Base-by-base conservation (phyloP, 2,888 invertebrate species). In the Apodemia hepburni region DNA sequence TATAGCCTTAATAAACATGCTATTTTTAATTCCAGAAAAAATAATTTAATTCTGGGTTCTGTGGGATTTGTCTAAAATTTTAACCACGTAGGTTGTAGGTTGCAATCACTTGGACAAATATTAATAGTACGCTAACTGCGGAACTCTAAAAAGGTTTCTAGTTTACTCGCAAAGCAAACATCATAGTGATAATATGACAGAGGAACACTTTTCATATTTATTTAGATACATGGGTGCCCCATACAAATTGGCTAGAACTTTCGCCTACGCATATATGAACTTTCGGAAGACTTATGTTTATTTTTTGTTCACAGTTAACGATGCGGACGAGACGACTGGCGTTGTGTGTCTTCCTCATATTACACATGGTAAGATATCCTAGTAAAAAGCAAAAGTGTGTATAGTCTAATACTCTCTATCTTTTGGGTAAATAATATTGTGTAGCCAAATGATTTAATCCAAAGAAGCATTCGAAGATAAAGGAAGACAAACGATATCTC, bases 321-420 rank as follows among this genome's bases (percentile, higher is more conserved):
- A 91, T 91, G 91, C 85, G 87, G 81, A 80, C 77, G 70, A 75
- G 84, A 73, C 78, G 82, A 67, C 73, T 84, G 70, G 79, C 80
- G 67, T 78, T 89, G 78, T 84, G 83, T 66, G 78, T 87, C 66
- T 82, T 91, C 65, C 86, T 91, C 74, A 80, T 89, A 73, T 81
- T 89, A 80, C 88, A 90, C 66, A 82, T 86, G 90, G 91, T 90
- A 72, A 88, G 87, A 64, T 64, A 63, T 54, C 54, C 22, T 54
- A 51, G 18, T 11, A 27, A 12, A 54, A 54, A 22, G 12, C 11
- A 27, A 54, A 54, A 54, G 54, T 54, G 11, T 15, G 15, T 15
- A n/a, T 42, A 42, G 6, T 42, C 6, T 42, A 15, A 42, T 6
- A 42, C 42, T 42, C 38, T 42, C 38, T 15, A 42, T 15, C 15